These are phyloP conservation scores for Tanypteryx hageni DNA, from an alignment of 2,888 invertebrate genomes.

Conservation along the genomic window DNA sequence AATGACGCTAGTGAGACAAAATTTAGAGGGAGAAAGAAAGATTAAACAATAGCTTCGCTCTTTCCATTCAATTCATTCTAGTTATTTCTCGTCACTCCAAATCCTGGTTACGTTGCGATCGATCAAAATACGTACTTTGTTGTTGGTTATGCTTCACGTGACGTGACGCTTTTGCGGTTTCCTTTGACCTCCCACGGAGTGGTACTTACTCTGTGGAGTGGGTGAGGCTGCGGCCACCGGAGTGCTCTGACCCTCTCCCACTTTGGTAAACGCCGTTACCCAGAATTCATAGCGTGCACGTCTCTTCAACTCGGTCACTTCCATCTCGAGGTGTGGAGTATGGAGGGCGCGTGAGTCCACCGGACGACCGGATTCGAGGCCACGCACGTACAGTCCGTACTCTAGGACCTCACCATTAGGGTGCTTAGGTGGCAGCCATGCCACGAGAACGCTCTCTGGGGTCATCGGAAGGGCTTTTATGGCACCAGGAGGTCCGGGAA, in stretches of 20 bases:
- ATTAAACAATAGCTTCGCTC: too few species aligned
- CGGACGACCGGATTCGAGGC: conserved; percentile 76
- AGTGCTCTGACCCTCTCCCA: conserved; percentile 87
- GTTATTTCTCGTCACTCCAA: too few species aligned
- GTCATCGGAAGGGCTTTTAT: conserved; percentile 75
- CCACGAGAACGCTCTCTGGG: conserved; percentile 74
- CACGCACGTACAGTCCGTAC: conserved; percentile 72
- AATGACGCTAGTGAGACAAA: too few species aligned
- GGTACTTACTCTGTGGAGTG: conserved; percentile 77
- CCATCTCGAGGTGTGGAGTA: conserved; percentile 68
- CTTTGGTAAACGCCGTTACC: conserved; percentile 86
- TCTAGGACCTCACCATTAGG: conserved; percentile 75
- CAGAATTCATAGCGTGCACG: conserved; percentile 78
- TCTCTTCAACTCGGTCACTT: conserved; percentile 69
- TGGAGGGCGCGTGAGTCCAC: conserved; percentile 79
- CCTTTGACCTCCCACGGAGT: too few species aligned
- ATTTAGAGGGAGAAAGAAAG: too few species aligned
- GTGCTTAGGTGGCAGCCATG: conserved; percentile 76
- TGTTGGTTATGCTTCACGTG: too few species aligned
- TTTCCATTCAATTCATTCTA: too few species aligned
- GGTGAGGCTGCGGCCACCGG: conserved; percentile 83
- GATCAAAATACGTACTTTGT: too few species aligned
- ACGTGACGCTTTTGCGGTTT: too few species aligned
- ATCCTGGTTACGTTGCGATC: too few species aligned
- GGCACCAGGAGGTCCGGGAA: conserved; percentile 75